Evolutionary conservation across 1,140 invertebrate genomes (phyloP).

Genomic region (Lucilia sericata): DNA sequence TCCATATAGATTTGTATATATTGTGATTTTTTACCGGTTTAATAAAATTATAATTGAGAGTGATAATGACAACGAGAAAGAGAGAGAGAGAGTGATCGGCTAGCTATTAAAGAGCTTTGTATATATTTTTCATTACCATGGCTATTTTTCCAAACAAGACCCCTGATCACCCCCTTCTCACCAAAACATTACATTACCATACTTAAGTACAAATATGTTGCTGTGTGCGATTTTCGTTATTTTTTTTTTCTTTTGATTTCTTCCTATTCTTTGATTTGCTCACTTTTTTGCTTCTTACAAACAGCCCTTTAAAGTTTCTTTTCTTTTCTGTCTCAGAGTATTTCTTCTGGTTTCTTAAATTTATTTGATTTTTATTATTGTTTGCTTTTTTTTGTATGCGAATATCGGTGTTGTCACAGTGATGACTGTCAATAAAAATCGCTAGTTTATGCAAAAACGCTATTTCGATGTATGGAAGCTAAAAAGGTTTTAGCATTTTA

Average conservation of each 20-base stretch:
- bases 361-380: neutral
- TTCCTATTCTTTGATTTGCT: neutral
- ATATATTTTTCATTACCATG: neutral
- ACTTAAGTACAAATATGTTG: too few relatives aligned
- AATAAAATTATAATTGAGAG: neutral
- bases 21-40: neutral
- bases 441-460: neutral
- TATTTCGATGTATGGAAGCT: neutral
- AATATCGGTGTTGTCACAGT: neutral
- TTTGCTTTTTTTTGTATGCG: neutral
- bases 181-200: too few relatives aligned
- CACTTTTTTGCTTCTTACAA: neutral
- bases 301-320: neutral
- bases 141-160: neutral
- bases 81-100: neutral
- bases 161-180: neutral
- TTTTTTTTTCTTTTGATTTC: too few relatives aligned
- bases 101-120: neutral
- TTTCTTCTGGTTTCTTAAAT: neutral
- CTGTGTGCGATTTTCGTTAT: too few relatives aligned
- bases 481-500: too few relatives aligned
- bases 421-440: neutral
- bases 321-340: neutral
- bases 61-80: neutral
- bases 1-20: too few relatives aligned